phyloP scores from a whole-genome alignment of 2,113 vertebrate genomes.

The Halcyon malimbica region DNA sequence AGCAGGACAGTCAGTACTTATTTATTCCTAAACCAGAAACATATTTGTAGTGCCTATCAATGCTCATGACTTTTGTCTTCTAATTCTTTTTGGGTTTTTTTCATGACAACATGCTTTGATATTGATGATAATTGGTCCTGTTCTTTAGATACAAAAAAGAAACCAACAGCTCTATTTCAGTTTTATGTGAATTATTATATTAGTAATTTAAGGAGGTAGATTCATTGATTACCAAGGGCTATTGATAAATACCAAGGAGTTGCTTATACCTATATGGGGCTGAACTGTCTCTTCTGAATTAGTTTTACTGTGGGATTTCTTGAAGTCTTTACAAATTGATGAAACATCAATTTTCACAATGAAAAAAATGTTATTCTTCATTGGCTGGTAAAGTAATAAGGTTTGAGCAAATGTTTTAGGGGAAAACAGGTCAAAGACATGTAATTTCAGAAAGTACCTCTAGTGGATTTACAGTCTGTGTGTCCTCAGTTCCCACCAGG shows the following conservation, averaged over 20 bases:
- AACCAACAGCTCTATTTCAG: not conserved
- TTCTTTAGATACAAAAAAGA: not conserved
- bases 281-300: not conserved
- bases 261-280: not conserved
- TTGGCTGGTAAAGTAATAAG: not conserved
- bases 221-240: not conserved
- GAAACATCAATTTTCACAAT: not conserved
- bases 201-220: not conserved
- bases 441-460: not conserved
- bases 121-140: not conserved
- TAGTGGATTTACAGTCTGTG: not conserved
- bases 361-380: not conserved
- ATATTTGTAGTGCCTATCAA: not conserved
- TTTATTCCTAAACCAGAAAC: constrained; percentile 1
- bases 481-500: not conserved
- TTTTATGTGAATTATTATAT: not conserved
- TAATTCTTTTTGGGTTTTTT: not conserved
- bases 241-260: not conserved
- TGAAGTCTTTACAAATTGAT: not conserved
- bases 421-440: not conserved
- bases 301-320: not conserved
- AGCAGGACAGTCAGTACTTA: not conserved
- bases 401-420: not conserved
- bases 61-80: not conserved
- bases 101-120: not conserved